Evolutionary conservation across 2,113 vertebrate genomes (phyloP).

Genomic region (Dasyurus viverrinus): DNA sequence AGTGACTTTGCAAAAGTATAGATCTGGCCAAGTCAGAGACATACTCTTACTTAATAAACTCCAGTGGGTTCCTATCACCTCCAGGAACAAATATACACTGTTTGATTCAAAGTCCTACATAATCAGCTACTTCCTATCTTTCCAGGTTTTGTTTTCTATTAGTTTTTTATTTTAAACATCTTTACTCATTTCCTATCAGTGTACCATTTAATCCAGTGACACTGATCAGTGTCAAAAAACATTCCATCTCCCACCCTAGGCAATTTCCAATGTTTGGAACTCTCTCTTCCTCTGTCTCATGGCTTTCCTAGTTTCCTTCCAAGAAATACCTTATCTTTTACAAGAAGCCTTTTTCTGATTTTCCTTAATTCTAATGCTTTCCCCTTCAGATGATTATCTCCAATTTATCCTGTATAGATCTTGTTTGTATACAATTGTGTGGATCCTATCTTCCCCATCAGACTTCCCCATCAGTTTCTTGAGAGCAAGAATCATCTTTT

Average conservation of each 20-base stretch:
- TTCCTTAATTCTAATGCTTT: neutral
- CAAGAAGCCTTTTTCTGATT: neutral
- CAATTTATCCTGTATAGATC: neutral
- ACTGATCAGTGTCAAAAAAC: neutral
- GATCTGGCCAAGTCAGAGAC: too few species aligned
- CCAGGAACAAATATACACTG: neutral
- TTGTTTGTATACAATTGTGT: neutral
- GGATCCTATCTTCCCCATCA: neutral
- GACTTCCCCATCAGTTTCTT: neutral
- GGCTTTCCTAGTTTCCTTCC: neutral
- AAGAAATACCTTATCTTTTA: neutral
- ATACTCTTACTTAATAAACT: neutral
- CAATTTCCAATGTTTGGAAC: too few species aligned
- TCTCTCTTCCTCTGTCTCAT: neutral
- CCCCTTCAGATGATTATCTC: neutral
- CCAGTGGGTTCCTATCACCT: neutral
- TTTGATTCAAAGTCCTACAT: neutral
- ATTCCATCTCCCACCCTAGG: neutral
- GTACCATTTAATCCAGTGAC: neutral
- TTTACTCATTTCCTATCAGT: neutral
- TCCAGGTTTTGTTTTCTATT: neutral
- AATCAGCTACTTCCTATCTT: neutral
- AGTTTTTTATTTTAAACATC: neutral
- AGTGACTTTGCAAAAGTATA: neutral
- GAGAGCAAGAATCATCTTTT: neutral